Evolutionary conservation across 1,140 invertebrate genomes (phyloP).

Genomic region (Campoletis sonorensis): DNA sequence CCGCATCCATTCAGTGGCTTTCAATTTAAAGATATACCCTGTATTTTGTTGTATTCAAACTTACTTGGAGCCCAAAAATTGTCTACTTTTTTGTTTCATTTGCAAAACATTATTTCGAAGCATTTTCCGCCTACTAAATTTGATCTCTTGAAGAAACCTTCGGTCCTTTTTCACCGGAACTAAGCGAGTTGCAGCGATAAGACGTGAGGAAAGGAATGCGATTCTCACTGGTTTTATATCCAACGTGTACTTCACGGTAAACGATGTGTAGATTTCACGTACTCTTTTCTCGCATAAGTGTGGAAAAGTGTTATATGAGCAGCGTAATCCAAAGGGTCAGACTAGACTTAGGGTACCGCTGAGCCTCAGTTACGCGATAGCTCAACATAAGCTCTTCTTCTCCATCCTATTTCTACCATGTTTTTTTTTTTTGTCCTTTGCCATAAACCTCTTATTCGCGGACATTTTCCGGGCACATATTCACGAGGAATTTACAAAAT

Average conservation of each 20-base stretch:
- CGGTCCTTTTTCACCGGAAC: neutral
- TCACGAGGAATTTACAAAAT: neutral
- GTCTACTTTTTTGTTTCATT: neutral
- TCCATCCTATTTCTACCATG: neutral
- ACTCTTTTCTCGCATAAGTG: neutral
- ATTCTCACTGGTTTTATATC: slow-evolving; percentile 7
- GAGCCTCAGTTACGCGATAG: neutral
- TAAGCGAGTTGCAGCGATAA: slow-evolving; percentile 9
- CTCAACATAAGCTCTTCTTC: slow-evolving; percentile 3
- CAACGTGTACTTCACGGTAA: slow-evolving; percentile 9
- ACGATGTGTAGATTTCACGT: slow-evolving; percentile 4
- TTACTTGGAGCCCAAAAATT: neutral
- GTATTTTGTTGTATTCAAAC: neutral
- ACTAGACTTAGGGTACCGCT: neutral
- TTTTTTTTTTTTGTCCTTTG: neutral
- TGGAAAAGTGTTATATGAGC: slow-evolving; percentile 7
- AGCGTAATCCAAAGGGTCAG: slow-evolving; percentile 12
- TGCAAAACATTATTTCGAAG: neutral
- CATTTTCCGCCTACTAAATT: neutral
- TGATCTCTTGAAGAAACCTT: neutral
- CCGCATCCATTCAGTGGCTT: neutral
- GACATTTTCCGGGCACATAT: neutral
- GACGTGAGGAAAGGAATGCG: neutral
- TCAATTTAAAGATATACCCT: neutral
- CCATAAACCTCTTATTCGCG: neutral